Evolutionary conservation across 1,140 invertebrate species (phyloP), one percentile per base, ranked within the genome.

Genomic region (Drosophila sproati): DNA sequence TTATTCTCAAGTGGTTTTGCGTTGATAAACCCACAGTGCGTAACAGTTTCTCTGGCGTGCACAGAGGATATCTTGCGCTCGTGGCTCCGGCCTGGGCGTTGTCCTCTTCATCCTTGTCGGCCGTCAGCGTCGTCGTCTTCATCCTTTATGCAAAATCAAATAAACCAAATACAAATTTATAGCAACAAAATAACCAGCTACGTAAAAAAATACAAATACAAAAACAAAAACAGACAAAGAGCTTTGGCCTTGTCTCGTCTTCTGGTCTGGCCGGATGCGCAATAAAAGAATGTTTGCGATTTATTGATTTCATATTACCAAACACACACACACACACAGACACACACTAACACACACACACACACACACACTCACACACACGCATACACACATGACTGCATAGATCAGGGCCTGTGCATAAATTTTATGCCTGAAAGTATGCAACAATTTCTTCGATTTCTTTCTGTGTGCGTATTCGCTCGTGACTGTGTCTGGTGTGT

Each of bases 251-350:
- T 59, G 64, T 51, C 60, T 4, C 37, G 20, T 62, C 32, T 51
- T 50, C 47, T 50, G 41, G 71, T 55, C 64, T 73, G 71, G 64
- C 39, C 55, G 48, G 45, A 37, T 61, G 59, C 52, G 59, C 56
- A 83, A 80, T 83, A 89, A 83, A 85, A 83, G 52, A 73, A 80
- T 75, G 67, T 80, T 80, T 75, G 78, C 78, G 77, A 85, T 88
- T 88, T 88, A 88, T 88, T 80, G 85, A 88, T 88, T 88, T 88
- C 80, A 78, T 89, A 89, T 89, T 87, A 87, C 79, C 59, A 70
- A 52, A 77, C 54, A 69, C 29, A 32, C 47, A 43, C 55, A 63
- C 59, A 72, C 66, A 69, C 64, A 57, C 75, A 62, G n/a, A n/a
- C n/a, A n/a, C 39, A 20, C 20, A 87, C 79, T 54, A 70, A 52